Base-by-base conservation (phyloP, 1,140 invertebrate species). In the Zelostemma sp. region DNA sequence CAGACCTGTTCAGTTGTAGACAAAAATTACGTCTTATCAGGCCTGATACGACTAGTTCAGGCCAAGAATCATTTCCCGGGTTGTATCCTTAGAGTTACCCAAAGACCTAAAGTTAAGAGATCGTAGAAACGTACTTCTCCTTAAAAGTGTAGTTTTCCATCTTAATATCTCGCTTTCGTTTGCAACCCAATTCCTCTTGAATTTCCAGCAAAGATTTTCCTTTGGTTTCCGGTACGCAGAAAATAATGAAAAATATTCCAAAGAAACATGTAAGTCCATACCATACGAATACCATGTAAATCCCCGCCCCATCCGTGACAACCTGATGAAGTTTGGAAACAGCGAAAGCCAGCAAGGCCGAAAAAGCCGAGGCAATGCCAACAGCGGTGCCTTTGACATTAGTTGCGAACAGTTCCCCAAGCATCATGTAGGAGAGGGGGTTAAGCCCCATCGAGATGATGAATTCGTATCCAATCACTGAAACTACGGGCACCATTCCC, bases 161-260 rank as follows among this genome's bases (percentile, higher is more conserved):
- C 38, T 57, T 5, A 45, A 18, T 33, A 31, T 62, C 8, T 43
- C 47, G 14, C 70, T 67, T n/a, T 54, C 60, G 17, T 74, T 69
- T n/a, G 75, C 78, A 21, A 80, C n/a, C 80, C 0, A 86, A 57
- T 40, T 86, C 76, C 40, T 87, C 82, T 50, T 89, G 87, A 33
- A 93, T 91, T 68, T 94, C 90, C 55, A 92, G 86, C 38, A 93
- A 78, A 0, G 86, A 88, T 73, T 89, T 90, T 0, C 89, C 90
- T 71, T 91, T 93, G 1, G 92, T 93, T 76, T 93, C 93, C 0
- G 92, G 92, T 0, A 94, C 88, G 47, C 87, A 82, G 17, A 90
- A 88, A 25, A 82, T 78, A 16, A 89, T 87, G 66, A 93, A 90
- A 5, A 85, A 65, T 1, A 88, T 77, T 0, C 89, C 89, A 0